Base-by-base conservation (phyloP, 2,888 invertebrate species). In the Elegia similella region DNA sequence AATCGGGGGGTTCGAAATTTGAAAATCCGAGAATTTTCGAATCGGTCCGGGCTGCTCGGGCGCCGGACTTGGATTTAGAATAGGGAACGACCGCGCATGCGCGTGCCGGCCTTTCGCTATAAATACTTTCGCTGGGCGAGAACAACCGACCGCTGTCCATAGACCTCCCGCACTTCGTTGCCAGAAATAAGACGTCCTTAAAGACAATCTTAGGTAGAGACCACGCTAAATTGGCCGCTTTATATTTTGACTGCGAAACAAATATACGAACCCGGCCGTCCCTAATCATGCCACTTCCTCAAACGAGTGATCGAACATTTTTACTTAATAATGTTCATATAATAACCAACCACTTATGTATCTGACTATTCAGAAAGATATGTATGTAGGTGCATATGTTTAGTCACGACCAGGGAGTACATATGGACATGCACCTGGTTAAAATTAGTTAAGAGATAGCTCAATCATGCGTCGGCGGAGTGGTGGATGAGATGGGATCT, bases 51-150 rank as follows among this genome's bases (percentile, higher is more conserved):
- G 79, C 80, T 69, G 78, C 79, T 64, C 79, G 75, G 69, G 80
- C 84, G 84, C 84, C 84, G 85, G 82, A 78, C 81, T 77, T 80
- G 80, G 74, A 86, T 85, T 79, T 87, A 86, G 86, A 83, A 76
- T 42, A 81, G 75, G 43, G 75, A 67, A 67, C 68, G 72, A 67
- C 68, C 74, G 72, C 75, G 72, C 75, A 73, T 74, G 75, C 78
- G 75, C 74, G 69, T 73, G 61, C 72, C 72, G 71, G 72, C 70
- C 66, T 68, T 61, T 64, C 57, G 72, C 83, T 87, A 86, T 86
- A 83, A 82, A 77, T 86, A 86, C 72, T 76, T 82, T 79, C 68
- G 78, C 87, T 84, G 87, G 87, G 84, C 73, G 73, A 75, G 65
- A 64, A 66, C 64, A 62, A 55, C 52, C 62, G 60, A 54, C 84